Conservation (phyloP, 2,113 vertebrate genomes). For the Phylloscopus trochilus region DNA sequence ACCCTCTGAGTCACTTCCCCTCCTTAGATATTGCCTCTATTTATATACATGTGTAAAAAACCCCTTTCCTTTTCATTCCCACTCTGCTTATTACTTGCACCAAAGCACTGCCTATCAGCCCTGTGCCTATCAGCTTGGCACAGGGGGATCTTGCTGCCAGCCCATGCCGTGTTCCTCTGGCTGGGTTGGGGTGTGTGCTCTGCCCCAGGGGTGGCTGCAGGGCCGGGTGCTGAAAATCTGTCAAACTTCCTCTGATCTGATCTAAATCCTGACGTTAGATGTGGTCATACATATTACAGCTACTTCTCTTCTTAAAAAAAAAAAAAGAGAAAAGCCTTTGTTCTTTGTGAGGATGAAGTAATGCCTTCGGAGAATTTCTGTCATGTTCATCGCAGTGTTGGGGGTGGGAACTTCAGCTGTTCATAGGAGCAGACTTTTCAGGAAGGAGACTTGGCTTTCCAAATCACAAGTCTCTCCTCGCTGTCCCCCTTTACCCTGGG, state of each 20-base stretch:
- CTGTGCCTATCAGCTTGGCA: background rate
- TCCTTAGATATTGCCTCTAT: conserved; percentile 53
- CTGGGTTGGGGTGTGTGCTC: background rate
- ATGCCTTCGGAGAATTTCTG: background rate
- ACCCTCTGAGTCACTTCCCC: conserved; percentile 57
- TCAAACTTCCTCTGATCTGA: background rate
- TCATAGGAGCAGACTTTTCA: background rate
- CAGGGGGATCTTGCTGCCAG: background rate
- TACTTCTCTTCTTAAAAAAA: background rate
- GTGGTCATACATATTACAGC: background rate
- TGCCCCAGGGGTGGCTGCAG: background rate
- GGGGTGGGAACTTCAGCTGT: background rate
- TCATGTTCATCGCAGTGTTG: background rate
- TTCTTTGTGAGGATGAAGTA: background rate
- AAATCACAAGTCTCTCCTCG: background rate
- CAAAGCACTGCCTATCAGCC: background rate
- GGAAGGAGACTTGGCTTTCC: background rate
- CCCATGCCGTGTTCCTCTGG: background rate
- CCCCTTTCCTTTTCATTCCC: conserved; percentile 24
- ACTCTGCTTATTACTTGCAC: background rate
- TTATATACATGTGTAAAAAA: background rate
- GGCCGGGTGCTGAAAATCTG: background rate
- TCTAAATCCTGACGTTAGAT: background rate
- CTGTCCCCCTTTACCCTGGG: background rate
- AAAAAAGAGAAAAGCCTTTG: background rate